These are phyloP conservation scores for Pharmacophagus antenor DNA, from an alignment of 2,888 invertebrate genomes.

Conservation along the genomic window DNA sequence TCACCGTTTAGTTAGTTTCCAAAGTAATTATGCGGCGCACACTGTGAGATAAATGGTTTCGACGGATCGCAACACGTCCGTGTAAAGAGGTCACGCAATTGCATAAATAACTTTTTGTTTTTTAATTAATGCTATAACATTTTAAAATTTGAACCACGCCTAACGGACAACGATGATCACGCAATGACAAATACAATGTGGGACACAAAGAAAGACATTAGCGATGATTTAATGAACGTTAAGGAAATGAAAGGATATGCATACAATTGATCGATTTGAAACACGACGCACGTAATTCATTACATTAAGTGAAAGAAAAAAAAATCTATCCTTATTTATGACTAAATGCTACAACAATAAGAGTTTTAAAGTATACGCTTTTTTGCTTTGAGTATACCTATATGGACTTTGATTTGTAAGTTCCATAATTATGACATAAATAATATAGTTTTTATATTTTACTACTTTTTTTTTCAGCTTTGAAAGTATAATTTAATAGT, in stretches of 20 bases:
- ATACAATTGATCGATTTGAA: conserved; percentile 15
- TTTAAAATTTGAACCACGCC: background rate
- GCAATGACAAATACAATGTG: background rate
- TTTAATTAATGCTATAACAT: background rate
- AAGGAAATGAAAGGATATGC: conserved; percentile 18
- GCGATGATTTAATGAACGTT: conserved; percentile 3
- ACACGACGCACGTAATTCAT: conserved; percentile 1
- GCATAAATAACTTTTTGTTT: conserved; percentile 5
- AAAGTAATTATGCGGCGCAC: conserved; percentile 10
- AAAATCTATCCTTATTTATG: background rate
- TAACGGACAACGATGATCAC: background rate
- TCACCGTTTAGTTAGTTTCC: conserved; percentile 9
- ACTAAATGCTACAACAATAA: background rate
- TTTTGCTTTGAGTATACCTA: no score
- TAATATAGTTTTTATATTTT: no score
- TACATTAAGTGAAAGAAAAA: background rate
- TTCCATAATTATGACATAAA: no score
- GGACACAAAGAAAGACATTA: conserved; percentile 2
- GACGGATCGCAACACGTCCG: background rate
- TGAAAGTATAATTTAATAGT: no score
- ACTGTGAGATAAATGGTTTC: conserved; percentile 22
- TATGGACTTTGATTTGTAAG: no score
- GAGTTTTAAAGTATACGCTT: background rate
- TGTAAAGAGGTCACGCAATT: conserved; percentile 20
- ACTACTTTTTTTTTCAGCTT: no score